Evolutionary conservation across 1,140 invertebrate genomes (phyloP).

Genomic region (Reticulitermes speratus): DNA sequence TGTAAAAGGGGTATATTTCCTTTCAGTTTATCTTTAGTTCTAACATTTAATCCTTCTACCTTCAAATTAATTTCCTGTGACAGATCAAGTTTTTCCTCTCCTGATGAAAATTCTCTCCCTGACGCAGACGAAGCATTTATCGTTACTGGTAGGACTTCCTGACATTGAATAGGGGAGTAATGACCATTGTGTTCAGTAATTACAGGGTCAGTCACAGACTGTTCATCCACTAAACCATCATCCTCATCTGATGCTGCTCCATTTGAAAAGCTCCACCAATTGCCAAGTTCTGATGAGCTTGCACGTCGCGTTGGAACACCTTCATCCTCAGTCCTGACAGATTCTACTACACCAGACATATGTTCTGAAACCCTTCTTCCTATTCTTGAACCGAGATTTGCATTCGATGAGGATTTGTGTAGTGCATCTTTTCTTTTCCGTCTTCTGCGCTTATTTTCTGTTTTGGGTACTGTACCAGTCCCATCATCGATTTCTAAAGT

Average conservation of each 20-base stretch:
- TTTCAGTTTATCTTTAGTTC: neutral
- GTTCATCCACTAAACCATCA: neutral
- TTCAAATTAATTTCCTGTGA: neutral
- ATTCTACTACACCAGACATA: neutral
- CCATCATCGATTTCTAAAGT: conserved; percentile 36
- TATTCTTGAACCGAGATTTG: neutral
- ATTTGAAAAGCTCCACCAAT: conserved; percentile 26
- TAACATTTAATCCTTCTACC: neutral
- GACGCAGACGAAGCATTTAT: neutral
- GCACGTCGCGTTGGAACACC: conserved; percentile 26
- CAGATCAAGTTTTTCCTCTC: neutral
- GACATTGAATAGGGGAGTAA: neutral
- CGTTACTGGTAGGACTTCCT: neutral
- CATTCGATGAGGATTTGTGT: conserved; percentile 18
- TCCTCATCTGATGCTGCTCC: neutral
- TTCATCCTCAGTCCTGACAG: neutral
- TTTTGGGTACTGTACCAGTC: conserved; percentile 33
- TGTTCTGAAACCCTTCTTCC: neutral
- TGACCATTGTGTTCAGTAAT: neutral
- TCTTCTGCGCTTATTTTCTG: conserved; percentile 32
- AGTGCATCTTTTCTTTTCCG: conserved; percentile 31
- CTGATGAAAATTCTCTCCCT: neutral
- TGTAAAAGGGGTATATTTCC: neutral
- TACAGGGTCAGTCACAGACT: neutral
- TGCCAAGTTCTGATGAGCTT: conserved; percentile 33